Conservation (phyloP, 1,140 invertebrate species). For the Episyrphus balteatus region DNA sequence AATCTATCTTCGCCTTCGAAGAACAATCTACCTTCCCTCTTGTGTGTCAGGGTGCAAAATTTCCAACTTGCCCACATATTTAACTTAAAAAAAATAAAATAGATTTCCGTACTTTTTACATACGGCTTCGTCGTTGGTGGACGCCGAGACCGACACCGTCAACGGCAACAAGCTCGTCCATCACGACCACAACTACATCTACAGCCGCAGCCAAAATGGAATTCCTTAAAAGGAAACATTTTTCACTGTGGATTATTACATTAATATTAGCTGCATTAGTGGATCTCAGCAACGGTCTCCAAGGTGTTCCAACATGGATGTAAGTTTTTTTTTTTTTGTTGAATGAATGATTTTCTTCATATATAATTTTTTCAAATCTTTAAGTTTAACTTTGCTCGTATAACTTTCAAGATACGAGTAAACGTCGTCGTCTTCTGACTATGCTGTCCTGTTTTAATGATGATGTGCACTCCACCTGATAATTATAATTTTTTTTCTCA, state of each 20-base stretch:
- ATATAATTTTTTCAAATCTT: neutral
- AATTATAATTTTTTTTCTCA: neutral
- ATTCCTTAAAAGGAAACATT: conserved; percentile 22
- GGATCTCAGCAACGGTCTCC: conserved; percentile 17
- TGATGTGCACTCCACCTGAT: neutral
- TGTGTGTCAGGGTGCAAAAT: too few species aligned
- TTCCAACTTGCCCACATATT: too few species aligned
- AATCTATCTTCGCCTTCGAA: too few species aligned
- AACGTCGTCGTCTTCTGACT: neutral
- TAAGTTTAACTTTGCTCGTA: neutral
- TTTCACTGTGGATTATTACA: conserved; percentile 20
- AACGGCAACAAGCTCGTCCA: too few species aligned
- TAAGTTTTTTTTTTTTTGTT: conserved; percentile 22
- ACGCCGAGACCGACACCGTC: too few species aligned
- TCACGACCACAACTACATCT: neutral
- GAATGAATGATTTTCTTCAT: neutral
- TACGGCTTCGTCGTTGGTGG: too few species aligned
- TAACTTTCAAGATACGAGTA: too few species aligned
- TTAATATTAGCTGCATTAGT: conserved; percentile 13
- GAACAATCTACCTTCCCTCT: too few species aligned
- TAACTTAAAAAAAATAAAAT: too few species aligned
- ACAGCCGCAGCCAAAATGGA: conserved; percentile 15
- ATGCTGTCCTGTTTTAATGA: too few species aligned
- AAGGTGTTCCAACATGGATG: conserved; percentile 35
- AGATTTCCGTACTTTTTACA: too few species aligned